Percentiles rank a stretch among this genome's conserved stretches.
phyloP scores from a whole-genome alignment of 2,113 vertebrate genomes.

The Irena cyanogastra region DNA sequence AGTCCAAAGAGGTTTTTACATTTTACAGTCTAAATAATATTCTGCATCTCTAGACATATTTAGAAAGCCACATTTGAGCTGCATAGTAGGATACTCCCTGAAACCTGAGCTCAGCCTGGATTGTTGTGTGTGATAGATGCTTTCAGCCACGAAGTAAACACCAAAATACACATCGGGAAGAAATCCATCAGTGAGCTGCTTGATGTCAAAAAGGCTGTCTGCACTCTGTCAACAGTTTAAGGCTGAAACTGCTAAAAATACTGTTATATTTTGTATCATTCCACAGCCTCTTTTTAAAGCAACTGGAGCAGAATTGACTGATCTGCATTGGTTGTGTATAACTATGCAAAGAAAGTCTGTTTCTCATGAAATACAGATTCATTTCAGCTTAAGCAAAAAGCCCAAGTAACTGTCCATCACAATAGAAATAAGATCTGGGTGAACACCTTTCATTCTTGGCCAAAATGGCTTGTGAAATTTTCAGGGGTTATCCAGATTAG shows the following conservation, averaged over 20 bases:
- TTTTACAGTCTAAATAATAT: neutral
- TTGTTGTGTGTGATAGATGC: neutral
- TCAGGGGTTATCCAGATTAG: neutral
- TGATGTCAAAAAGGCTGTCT: neutral
- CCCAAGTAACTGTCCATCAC: neutral
- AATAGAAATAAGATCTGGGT: neutral
- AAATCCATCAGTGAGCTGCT: neutral
- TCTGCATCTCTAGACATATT: neutral
- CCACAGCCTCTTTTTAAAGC: neutral
- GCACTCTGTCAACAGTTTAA: neutral
- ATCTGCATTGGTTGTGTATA: neutral
- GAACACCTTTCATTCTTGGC: neutral
- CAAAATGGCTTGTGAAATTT: neutral
- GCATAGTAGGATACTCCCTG: neutral
- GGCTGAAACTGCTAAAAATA: conserved; percentile 26
- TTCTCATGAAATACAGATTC: neutral
- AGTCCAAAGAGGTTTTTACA: neutral
- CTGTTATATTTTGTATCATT: neutral
- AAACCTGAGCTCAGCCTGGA: neutral
- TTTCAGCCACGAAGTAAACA: neutral
- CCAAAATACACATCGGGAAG: neutral
- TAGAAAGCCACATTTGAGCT: neutral
- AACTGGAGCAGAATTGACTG: neutral
- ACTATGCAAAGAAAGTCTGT: neutral
- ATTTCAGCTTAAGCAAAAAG: neutral